Percentiles rank a stretch among this genome's conserved stretches.
These are phyloP conservation scores for Xestia c-nigrum DNA, from an alignment of 2,888 invertebrate species.

Conservation along the genomic window DNA sequence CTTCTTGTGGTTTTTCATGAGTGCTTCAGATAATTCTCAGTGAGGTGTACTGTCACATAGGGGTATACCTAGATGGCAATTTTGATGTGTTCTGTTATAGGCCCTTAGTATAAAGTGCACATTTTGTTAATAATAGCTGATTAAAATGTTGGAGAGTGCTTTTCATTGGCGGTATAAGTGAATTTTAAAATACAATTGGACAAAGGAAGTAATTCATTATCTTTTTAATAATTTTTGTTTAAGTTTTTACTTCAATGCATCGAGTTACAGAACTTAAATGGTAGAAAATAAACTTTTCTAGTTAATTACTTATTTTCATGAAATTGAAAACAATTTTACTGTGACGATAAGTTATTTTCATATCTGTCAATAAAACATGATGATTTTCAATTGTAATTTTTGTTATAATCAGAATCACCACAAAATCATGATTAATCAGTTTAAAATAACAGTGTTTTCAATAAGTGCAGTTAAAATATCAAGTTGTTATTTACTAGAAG, in stretches of 20 bases:
- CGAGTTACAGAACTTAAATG: not conserved
- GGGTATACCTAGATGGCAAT: not conserved
- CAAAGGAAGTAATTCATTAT: constrained; percentile 1
- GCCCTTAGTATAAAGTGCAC: not conserved
- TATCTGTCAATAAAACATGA: not conserved
- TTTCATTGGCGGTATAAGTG: not conserved
- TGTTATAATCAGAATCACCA: not conserved
- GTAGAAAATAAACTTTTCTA: not conserved
- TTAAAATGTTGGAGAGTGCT: not conserved
- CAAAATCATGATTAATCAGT: not conserved
- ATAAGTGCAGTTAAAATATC: not conserved
- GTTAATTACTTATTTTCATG: not conserved
- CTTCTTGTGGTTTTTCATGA: constrained; percentile 2
- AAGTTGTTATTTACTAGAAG: not conserved
- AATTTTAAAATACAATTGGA: not conserved
- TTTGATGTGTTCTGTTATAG: not conserved
- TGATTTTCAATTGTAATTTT: not conserved
- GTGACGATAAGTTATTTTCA: not conserved
- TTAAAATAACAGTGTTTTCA: not conserved
- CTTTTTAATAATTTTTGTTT: not conserved
- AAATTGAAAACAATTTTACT: not conserved
- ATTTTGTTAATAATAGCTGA: not conserved
- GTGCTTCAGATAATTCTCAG: constrained; percentile 6
- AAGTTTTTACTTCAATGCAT: not conserved
- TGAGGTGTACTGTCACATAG: not conserved